These are phyloP conservation scores for Eulemur albifrons DNA, from an alignment of 2,797 vertebrate species.

Conservation along the genomic window DNA sequence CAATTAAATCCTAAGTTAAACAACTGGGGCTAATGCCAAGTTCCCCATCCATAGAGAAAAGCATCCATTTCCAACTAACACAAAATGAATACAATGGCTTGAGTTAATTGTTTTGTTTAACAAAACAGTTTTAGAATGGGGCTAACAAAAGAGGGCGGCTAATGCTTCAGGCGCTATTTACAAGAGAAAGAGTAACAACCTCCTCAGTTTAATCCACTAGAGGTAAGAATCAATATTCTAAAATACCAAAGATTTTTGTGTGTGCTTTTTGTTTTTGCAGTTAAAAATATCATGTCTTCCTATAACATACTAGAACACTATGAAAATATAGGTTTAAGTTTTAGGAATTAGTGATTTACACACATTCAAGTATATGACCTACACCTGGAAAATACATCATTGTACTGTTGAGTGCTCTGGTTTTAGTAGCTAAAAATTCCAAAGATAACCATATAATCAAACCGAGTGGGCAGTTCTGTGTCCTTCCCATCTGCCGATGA, in stretches of 20 bases:
- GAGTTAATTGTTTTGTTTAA: constrained; percentile 25
- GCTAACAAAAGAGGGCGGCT: background rate
- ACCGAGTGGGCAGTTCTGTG: background rate
- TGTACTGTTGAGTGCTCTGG: background rate
- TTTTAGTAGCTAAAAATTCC: constrained; percentile 22
- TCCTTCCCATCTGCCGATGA: background rate
- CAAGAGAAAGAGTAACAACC: background rate
- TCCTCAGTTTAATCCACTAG: background rate
- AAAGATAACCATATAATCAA: background rate
- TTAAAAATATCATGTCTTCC: constrained; percentile 27
- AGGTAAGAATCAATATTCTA: background rate
- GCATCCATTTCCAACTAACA: constrained; percentile 7
- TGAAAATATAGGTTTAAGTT: background rate
- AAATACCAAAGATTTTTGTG: background rate
- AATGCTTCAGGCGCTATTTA: background rate
- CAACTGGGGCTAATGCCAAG: background rate
- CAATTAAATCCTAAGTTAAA: constrained; percentile 47
- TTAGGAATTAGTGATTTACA: background rate
- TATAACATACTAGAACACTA: background rate
- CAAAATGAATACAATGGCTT: constrained; percentile 27
- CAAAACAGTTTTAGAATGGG: background rate
- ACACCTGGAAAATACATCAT: background rate
- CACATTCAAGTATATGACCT: background rate
- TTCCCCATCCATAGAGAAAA: background rate
- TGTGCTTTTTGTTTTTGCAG: background rate